A percentile compares a stretch with the other conserved stretches of the same genome.
Conservation (phyloP, 1,140 invertebrate species). For the Drosophila ogumai region DNA sequence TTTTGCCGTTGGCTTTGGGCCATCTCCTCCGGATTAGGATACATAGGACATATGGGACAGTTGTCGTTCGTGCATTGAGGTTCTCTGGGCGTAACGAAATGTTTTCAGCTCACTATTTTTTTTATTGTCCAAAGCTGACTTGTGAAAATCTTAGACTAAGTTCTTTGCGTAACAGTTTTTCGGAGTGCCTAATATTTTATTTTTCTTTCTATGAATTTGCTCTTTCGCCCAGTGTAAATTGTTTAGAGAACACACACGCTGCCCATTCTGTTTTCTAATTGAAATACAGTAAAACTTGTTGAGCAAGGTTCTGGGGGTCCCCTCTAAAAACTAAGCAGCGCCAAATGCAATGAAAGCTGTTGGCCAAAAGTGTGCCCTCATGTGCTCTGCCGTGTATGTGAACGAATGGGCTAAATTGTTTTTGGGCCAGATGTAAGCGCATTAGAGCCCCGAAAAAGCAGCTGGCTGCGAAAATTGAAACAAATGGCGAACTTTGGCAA, state of each 20-base stretch:
- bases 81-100: neutral
- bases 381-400: constrained; percentile 10
- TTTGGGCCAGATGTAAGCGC: constrained; percentile 35
- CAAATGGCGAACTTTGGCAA: constrained; percentile 33
- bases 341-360: constrained; percentile 53
- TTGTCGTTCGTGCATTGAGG: constrained; percentile 13
- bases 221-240: neutral
- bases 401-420: constrained; percentile 27
- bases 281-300: constrained; percentile 68
- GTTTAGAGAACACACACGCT: neutral
- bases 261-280: constrained; percentile 53
- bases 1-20: constrained; percentile 35
- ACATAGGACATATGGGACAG: constrained; percentile 42
- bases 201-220: neutral
- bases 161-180: neutral
- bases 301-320: constrained; percentile 35
- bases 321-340: constrained; percentile 18
- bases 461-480: constrained; percentile 42
- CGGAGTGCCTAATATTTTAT: neutral
- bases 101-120: neutral
- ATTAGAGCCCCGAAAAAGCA: constrained; percentile 32
- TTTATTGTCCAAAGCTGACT: neutral
- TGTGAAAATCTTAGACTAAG: neutral
- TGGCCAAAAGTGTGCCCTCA: constrained; percentile 21
- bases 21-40: constrained; percentile 47